Base-by-base conservation (phyloP, 2,113 vertebrate genomes). In the Eubucco bourcierii region DNA sequence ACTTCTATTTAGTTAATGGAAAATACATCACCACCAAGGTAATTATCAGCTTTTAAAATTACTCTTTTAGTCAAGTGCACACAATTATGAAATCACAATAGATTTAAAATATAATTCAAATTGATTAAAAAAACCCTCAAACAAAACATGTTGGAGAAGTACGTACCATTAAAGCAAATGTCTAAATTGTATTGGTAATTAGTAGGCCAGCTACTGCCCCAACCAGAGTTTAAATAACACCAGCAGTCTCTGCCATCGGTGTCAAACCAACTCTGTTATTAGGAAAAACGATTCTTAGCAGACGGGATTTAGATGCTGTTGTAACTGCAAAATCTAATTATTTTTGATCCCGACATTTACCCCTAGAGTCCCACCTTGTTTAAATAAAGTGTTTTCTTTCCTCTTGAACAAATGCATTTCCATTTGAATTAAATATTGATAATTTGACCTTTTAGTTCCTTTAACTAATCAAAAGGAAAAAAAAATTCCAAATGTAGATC, bases 371-470 rank as follows among this genome's bases (percentile, higher is more conserved):
- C 93, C 80, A 96, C 88, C 85, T 96, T 95, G 91, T 97, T 96
- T 97, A 97, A 97, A 97, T 94, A 97, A 97, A 96, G 92, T 96
- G 90, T 96, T 98, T 97, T 95, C 80, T 97, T 97, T 97, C 84
- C 94, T 96, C 94, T 96, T 97, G 94, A 97, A 97, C 91, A 98
- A 97, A 97, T 97, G 94, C 93, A 97, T 96, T 97, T 97, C 95
- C 96, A 97, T 97, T 95, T 96, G 94, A 98, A 98, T 98, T 98
- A 98, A 98, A 98, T 98, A 98, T 98, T 98, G 97, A 98, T 98
- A 97, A 98, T 98, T 96, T 98, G 98, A 98, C 98, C 98, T 98
- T 98, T 98, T 97, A 95, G 96, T 97, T 96, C 96, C 97, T 98
- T 97, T 97, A 97, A 97, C 98, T 98, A 98, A 98, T 98, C 98